A percentile compares a stretch with the other conserved stretches of the same genome.
These are phyloP conservation scores for Epistrophella euchroma DNA, from an alignment of 2,888 invertebrate species.

Conservation along the genomic window DNA sequence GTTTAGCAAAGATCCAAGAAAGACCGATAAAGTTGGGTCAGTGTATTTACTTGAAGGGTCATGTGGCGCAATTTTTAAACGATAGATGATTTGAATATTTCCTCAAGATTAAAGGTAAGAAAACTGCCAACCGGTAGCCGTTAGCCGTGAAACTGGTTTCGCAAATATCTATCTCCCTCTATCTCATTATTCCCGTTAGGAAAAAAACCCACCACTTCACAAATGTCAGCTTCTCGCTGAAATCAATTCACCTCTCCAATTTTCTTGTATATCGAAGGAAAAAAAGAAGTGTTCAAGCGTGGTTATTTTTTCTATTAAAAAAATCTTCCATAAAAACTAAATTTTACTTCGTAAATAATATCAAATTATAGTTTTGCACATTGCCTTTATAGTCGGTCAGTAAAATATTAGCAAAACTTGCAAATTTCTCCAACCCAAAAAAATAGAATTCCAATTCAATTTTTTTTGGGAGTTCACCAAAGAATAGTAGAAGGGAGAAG, in stretches of 20 bases:
- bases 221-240: slow-evolving; percentile 75
- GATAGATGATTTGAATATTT: neutral
- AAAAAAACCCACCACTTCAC: slow-evolving; percentile 66
- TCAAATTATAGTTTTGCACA: slow-evolving; percentile 39
- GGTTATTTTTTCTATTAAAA: slow-evolving; percentile 72
- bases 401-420: slow-evolving; percentile 22
- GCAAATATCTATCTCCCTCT: slow-evolving; percentile 35
- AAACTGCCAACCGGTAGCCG: slow-evolving; percentile 60
- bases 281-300: slow-evolving; percentile 76
- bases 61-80: neutral
- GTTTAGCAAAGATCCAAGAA: too few relatives aligned
- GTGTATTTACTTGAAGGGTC: too few relatives aligned
- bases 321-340: slow-evolving; percentile 63
- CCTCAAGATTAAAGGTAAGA: neutral
- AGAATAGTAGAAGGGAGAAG: slow-evolving; percentile 35
- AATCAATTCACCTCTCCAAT: slow-evolving; percentile 73
- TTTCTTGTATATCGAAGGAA: slow-evolving; percentile 75
- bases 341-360: slow-evolving; percentile 58
- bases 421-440: slow-evolving; percentile 45
- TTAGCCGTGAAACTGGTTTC: slow-evolving; percentile 64
- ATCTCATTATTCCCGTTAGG: slow-evolving; percentile 32
- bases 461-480: slow-evolving; percentile 76
- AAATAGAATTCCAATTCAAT: slow-evolving; percentile 66
- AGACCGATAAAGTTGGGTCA: too few relatives aligned
- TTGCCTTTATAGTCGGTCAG: slow-evolving; percentile 48